Evolutionary conservation across 2,797 vertebrate genomes (phyloP).

Genomic region (Miopithecus talapoin): DNA sequence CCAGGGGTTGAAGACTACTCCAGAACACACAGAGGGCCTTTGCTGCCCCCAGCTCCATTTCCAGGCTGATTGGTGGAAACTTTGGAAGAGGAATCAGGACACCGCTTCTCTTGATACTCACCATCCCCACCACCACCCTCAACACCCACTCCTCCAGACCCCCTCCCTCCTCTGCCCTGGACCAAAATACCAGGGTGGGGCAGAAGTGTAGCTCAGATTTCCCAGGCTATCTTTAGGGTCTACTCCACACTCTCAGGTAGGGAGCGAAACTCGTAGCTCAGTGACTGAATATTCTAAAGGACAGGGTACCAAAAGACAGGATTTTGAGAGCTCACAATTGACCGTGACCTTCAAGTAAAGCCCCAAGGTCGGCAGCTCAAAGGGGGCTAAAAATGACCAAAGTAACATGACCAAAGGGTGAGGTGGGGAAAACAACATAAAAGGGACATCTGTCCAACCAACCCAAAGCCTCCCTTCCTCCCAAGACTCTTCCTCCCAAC

Average conservation of each 20-base stretch:
- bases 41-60: not conserved
- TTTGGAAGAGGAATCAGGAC: not conserved
- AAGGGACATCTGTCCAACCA: not conserved
- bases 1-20: not conserved
- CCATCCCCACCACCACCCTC: not conserved
- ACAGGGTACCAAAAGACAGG: not conserved
- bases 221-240: constrained; percentile 64
- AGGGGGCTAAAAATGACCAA: constrained; percentile 46
- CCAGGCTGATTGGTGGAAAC: not conserved
- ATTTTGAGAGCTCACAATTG: not conserved
- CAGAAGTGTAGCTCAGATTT: constrained; percentile 11
- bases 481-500: not conserved
- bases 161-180: not conserved
- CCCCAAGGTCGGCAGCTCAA: constrained; percentile 63
- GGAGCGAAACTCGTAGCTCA: not conserved
- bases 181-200: constrained; percentile 40
- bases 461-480: not conserved
- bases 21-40: not conserved
- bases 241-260: constrained; percentile 40
- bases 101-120: not conserved
- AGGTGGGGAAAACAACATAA: not conserved
- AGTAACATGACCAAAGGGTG: not conserved
- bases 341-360: constrained; percentile 57
- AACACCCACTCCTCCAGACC: not conserved
- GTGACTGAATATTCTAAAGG: not conserved